These are phyloP conservation scores for Rana temporaria DNA, from an alignment of 2,113 vertebrate genomes.

Conservation along the genomic window DNA sequence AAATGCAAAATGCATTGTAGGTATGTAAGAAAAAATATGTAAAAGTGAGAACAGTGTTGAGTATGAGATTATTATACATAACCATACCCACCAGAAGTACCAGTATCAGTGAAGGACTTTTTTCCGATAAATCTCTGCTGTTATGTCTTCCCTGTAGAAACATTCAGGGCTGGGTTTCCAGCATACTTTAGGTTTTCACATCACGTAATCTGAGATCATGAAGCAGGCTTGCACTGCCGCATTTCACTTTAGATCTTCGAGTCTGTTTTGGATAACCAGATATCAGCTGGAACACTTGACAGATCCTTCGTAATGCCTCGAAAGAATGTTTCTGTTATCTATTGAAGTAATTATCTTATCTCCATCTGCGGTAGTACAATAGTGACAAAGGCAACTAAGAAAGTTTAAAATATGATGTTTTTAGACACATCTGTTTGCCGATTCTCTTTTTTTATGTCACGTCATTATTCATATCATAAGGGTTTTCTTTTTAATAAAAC, in stretches of 20 bases:
- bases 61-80: no score
- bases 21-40: no score
- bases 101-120: no score
- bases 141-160: background rate
- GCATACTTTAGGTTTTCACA: background rate
- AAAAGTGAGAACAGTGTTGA: no score
- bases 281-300: slow-evolving; percentile 19
- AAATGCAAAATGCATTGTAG: no score
- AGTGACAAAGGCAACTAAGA: slow-evolving; percentile 21
- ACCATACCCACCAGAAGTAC: no score
- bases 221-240: background rate
- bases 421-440: background rate
- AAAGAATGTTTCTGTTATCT: slow-evolving; percentile 39
- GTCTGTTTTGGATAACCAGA: slow-evolving; percentile 34
- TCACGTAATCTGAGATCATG: background rate
- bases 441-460: slow-evolving; percentile 8
- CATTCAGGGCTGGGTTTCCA: background rate
- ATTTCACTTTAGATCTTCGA: background rate
- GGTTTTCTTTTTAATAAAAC: background rate
- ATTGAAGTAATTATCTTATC: slow-evolving; percentile 16
- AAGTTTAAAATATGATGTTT: slow-evolving; percentile 23
- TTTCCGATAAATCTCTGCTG: background rate
- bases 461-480: slow-evolving; percentile 3
- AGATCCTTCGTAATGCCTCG: slow-evolving; percentile 17
- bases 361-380: background rate